phyloP scores from a whole-genome alignment of 1,140 invertebrate genomes.

The Drosophila ercepeae region DNA sequence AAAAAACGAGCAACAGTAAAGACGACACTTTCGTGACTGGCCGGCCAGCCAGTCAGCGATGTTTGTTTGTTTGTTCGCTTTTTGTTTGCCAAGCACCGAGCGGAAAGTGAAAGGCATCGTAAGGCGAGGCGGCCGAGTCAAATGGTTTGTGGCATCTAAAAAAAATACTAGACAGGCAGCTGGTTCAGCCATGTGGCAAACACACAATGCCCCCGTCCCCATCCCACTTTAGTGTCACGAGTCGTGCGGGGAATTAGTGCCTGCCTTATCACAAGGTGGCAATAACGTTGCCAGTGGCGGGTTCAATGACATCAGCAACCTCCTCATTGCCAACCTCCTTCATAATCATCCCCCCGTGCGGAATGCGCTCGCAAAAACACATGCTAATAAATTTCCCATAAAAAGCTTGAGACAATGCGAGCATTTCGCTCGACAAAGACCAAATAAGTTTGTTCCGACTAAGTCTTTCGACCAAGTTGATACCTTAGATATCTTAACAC shows the following conservation, averaged over 20 bases:
- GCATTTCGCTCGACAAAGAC: constrained; percentile 12
- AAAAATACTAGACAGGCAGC: constrained; percentile 22
- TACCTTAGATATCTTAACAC: background rate
- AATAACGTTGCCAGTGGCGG: constrained; percentile 3
- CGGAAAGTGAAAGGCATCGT: constrained; percentile 72
- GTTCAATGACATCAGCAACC: constrained; percentile 32
- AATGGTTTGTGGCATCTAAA: constrained; percentile 5
- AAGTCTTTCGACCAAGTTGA: background rate
- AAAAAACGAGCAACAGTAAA: constrained; percentile 57
- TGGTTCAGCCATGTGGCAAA: constrained; percentile 44
- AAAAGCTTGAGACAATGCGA: constrained; percentile 33
- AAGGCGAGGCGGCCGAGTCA: constrained; percentile 21
- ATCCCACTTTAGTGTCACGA: constrained; percentile 19
- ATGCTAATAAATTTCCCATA: constrained; percentile 69
- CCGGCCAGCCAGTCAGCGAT: constrained; percentile 41
- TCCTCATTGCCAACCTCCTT: constrained; percentile 4
- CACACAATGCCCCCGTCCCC: constrained; percentile 37
- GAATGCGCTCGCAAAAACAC: constrained; percentile 36
- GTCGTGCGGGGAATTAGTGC: constrained; percentile 44
- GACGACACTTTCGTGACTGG: constrained; percentile 80
- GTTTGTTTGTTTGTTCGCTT: constrained; percentile 57
- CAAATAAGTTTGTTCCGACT: background rate
- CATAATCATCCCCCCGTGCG: background rate
- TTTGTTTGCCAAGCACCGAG: constrained; percentile 27
- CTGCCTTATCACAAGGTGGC: constrained; percentile 38